Conservation (phyloP, 2,113 vertebrate species). For the Indicator maculatus region DNA sequence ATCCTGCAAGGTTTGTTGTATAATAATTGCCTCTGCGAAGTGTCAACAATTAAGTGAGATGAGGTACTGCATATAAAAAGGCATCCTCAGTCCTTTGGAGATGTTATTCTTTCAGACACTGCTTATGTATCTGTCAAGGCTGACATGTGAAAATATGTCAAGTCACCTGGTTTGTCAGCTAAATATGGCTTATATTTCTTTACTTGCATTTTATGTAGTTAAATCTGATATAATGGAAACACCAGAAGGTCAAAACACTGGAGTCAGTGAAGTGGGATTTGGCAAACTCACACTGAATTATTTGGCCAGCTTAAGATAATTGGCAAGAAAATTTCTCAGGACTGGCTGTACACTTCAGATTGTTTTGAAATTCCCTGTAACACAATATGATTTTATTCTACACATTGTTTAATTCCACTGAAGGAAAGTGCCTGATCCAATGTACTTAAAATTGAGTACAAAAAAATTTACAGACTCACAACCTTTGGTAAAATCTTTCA, state of each 20-base stretch:
- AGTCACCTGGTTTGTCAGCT: conserved; percentile 7
- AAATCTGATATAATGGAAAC: background rate
- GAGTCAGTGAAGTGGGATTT: background rate
- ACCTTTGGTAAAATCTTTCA: background rate
- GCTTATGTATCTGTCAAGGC: conserved; percentile 33
- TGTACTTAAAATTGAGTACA: background rate
- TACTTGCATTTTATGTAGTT: background rate
- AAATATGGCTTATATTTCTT: conserved; percentile 19
- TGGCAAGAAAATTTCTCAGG: background rate
- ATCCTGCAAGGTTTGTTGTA: conserved; percentile 17
- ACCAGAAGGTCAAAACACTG: conserved; percentile 23
- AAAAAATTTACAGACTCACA: background rate
- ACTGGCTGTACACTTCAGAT: background rate
- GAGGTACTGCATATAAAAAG: conserved; percentile 26
- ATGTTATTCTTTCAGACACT: conserved; percentile 22
- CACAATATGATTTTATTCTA: background rate
- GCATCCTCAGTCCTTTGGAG: conserved; percentile 22
- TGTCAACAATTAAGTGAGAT: conserved; percentile 34
- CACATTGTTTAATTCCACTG: background rate
- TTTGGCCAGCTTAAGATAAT: conserved; percentile 1
- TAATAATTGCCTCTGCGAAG: conserved; percentile 29
- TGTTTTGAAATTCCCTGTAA: background rate
- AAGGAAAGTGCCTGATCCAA: background rate
- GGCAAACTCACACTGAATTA: background rate
- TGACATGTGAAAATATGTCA: conserved; percentile 16